These are phyloP conservation scores for Bombylius discolor DNA, from an alignment of 2,888 invertebrate species.

Conservation along the genomic window DNA sequence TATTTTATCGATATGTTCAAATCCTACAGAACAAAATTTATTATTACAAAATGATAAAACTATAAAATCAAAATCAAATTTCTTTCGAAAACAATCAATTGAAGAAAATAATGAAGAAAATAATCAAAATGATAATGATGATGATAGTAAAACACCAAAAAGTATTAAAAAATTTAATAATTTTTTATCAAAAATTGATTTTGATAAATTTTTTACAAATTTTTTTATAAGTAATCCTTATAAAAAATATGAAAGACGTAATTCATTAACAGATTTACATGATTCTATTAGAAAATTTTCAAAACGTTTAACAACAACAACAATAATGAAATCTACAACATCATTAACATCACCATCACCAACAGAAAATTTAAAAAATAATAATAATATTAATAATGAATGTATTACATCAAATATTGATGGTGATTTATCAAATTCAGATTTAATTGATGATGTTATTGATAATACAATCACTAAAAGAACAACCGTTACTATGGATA, in stretches of 20 bases:
- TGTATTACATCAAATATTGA: conserved; percentile 41
- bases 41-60: conserved; percentile 11
- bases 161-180: not conserved
- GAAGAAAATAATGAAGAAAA: conserved; percentile 14
- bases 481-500: not conserved
- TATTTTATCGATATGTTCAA: conserved; percentile 59
- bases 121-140: conserved; percentile 21
- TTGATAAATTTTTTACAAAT: conserved; percentile 32
- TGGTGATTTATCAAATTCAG: conserved; percentile 18
- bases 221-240: conserved; percentile 26
- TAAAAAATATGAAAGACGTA: conserved; percentile 35
- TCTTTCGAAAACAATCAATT: not conserved
- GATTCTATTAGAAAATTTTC: conserved; percentile 46
- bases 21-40: conserved; percentile 37
- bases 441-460: conserved; percentile 26
- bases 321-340: too few relatives aligned
- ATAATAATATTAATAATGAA: not conserved
- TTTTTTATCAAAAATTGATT: conserved; percentile 20
- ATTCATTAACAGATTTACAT: conserved; percentile 49
- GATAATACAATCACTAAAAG: conserved; percentile 5
- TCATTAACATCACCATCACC: too few relatives aligned
- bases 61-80: not conserved
- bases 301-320: conserved; percentile 40
- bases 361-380: too few relatives aligned
- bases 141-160: conserved; percentile 6